Conservation (phyloP, 2,113 vertebrate species). For the Picathartes gymnocephalus region DNA sequence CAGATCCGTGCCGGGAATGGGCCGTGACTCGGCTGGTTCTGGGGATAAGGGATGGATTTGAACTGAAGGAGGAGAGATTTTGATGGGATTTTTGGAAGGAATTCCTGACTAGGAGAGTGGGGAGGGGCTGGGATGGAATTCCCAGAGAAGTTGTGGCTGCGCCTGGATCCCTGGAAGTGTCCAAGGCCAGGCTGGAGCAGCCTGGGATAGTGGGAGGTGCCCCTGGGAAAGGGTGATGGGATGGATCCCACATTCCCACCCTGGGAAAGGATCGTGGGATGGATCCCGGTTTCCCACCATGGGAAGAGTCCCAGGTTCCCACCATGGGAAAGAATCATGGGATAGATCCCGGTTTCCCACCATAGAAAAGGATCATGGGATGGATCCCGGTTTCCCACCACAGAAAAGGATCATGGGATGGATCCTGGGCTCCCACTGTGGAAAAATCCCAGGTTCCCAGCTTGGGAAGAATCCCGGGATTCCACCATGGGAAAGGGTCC, state of each 20-base stretch:
- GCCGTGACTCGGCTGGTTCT: accelerated
- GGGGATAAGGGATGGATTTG: neutral
- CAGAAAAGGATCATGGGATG: neutral
- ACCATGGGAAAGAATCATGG: neutral
- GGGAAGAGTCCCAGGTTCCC: neutral
- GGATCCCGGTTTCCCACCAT: neutral
- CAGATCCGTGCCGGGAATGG: accelerated
- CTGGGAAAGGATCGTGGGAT: neutral
- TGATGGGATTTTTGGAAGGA: neutral
- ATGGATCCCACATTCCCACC: neutral
- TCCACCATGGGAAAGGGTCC: no score
- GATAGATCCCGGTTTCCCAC: neutral
- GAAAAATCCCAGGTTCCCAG: neutral
- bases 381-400: neutral
- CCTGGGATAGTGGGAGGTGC: no score
- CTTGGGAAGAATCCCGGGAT: no score
- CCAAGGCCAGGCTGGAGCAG: neutral
- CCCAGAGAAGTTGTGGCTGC: neutral
- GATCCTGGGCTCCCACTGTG: neutral
- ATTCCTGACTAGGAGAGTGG: neutral
- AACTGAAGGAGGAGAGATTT: neutral
- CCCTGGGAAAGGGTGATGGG: neutral
- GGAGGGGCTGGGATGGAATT: neutral
- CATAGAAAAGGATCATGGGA: neutral
- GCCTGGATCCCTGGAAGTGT: neutral